phyloP scores from a whole-genome alignment of 1,140 invertebrate genomes.

The Sipha flava region DNA sequence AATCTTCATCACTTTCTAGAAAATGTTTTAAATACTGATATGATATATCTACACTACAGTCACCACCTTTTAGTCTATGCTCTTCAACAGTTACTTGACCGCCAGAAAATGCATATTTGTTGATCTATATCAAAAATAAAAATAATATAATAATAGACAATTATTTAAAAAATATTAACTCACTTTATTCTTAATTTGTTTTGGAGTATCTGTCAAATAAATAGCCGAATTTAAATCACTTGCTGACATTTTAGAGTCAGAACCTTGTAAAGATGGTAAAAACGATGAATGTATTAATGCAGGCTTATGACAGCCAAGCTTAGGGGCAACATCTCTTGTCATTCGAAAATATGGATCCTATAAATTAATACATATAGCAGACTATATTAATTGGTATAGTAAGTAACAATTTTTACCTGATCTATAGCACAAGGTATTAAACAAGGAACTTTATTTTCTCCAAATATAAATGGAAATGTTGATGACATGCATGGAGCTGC shows the following conservation, averaged over 20 bases:
- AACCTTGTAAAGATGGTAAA: slow-evolving; percentile 92
- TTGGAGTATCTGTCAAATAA: slow-evolving; percentile 87
- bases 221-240: slow-evolving; percentile 91
- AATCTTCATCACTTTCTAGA: slow-evolving; percentile 82
- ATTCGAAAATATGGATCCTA: slow-evolving; percentile 97
- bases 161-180: neutral
- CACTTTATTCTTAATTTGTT: slow-evolving; percentile 95
- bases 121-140: slow-evolving; percentile 55
- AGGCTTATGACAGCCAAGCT: slow-evolving; percentile 82
- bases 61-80: slow-evolving; percentile 81
- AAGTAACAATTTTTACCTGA: slow-evolving; percentile 62
- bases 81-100: slow-evolving; percentile 89
- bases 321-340: slow-evolving; percentile 92
- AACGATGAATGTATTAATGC: slow-evolving; percentile 88
- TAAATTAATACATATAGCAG: slow-evolving; percentile 35
- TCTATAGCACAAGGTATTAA: slow-evolving; percentile 98
- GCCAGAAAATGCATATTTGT: slow-evolving; percentile 98
- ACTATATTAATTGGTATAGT: too few relatives aligned
- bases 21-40: slow-evolving; percentile 96
- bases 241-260: slow-evolving; percentile 96
- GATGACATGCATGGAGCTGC: slow-evolving; percentile 90
- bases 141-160: neutral
- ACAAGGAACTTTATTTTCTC: slow-evolving; percentile 72
- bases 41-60: slow-evolving; percentile 91
- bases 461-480: slow-evolving; percentile 94